Evolutionary conservation across 1,140 invertebrate genomes (phyloP).

Genomic region (Danaus melanippus): DNA sequence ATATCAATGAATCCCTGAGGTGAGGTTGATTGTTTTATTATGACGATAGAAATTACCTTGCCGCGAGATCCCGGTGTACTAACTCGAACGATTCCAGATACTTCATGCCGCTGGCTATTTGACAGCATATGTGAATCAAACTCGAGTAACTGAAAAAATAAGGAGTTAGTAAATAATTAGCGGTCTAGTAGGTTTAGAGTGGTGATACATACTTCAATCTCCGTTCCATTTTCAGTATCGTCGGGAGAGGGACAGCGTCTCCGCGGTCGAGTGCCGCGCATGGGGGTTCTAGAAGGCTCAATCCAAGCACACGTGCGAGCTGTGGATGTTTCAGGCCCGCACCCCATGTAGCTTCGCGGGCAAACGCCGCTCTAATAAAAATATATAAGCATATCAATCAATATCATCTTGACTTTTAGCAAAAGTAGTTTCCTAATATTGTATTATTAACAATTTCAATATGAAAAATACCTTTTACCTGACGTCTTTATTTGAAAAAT

Average conservation of each 20-base stretch:
- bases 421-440: too few species aligned
- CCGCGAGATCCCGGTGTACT: conserved; percentile 84
- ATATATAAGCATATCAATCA: neutral
- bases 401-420: too few species aligned
- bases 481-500: too few species aligned
- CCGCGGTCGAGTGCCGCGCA: conserved; percentile 90
- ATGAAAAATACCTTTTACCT: too few species aligned
- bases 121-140: conserved; percentile 85
- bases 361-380: conserved; percentile 81
- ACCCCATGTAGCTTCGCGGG: conserved; percentile 87
- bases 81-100: conserved; percentile 84
- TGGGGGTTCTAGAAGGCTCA: conserved; percentile 87
- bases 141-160: conserved; percentile 79
- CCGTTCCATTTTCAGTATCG: conserved; percentile 73
- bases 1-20: too few species aligned
- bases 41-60: conserved; percentile 73
- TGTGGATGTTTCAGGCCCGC: conserved; percentile 87
- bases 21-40: too few species aligned
- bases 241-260: conserved; percentile 86
- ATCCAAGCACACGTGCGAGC: conserved; percentile 85
- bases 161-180: conserved; percentile 7
- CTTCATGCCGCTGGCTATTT: conserved; percentile 91
- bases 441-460: too few species aligned
- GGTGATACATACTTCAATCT: conserved; percentile 47
- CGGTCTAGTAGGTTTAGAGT: neutral